phyloP scores from a whole-genome alignment of 2,797 vertebrate genomes.

The Tinamus major region DNA sequence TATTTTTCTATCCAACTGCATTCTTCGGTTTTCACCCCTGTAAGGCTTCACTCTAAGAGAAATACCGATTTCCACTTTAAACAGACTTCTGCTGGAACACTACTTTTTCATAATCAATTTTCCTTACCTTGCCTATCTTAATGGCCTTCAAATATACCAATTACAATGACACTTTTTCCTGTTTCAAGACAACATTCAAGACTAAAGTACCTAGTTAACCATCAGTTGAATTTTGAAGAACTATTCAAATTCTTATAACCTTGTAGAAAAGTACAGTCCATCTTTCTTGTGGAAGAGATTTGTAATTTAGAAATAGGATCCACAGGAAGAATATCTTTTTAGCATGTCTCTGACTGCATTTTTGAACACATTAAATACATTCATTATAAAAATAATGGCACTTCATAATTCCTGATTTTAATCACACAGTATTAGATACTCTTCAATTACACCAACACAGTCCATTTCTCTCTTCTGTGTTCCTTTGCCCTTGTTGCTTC shows the following conservation, averaged over 20 bases:
- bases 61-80: not conserved
- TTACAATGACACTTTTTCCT: rapidly evolving
- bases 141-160: not conserved
- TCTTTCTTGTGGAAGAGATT: not conserved
- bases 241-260: not conserved
- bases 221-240: not conserved
- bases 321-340: not conserved
- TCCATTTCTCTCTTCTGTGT: not conserved
- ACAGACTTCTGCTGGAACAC: not conserved
- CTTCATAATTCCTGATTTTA: not conserved
- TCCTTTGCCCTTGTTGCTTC: not conserved
- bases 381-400: not conserved
- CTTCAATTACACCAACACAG: not conserved
- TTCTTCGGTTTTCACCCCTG: not conserved
- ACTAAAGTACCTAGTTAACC: not conserved
- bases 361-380: not conserved
- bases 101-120: not conserved
- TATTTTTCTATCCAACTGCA: not conserved
- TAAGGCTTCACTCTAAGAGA: not conserved
- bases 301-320: not conserved
- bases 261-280: not conserved
- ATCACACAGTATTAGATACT: not conserved
- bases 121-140: not conserved
- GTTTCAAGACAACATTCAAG: not conserved
- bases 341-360: rapidly evolving